Percentiles rank a stretch among this genome's conserved stretches.
Evolutionary conservation across 2,797 vertebrate genomes (phyloP).

Genomic region (Carcharodon carcharias): DNA sequence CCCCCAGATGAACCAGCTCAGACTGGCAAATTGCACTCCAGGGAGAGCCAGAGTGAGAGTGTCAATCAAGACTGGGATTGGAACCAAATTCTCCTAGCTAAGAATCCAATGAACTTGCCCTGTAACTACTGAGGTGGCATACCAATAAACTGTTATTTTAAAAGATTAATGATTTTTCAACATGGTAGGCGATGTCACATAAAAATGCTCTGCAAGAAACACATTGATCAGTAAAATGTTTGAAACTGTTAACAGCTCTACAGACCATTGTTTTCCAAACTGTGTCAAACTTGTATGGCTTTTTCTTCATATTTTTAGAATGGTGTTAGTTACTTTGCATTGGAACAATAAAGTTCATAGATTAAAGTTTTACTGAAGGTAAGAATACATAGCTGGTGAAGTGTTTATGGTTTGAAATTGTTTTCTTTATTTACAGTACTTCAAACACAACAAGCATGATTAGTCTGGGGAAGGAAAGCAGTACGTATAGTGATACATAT

Average conservation of each 20-base stretch:
- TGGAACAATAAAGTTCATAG: background rate
- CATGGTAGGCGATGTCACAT: background rate
- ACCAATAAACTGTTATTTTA: slow-evolving; percentile 36
- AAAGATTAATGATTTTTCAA: slow-evolving; percentile 35
- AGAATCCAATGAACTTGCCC: background rate
- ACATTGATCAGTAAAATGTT: slow-evolving; percentile 33
- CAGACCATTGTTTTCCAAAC: background rate
- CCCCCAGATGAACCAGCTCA: slow-evolving; percentile 21
- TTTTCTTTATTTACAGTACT: background rate
- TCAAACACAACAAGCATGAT: background rate
- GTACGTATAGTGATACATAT: background rate
- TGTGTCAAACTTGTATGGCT: background rate
- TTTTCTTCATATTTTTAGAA: background rate
- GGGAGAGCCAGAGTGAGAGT: slow-evolving; percentile 1
- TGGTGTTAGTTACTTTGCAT: background rate
- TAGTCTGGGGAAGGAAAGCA: background rate
- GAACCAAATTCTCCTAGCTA: background rate
- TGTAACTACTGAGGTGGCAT: slow-evolving; percentile 29
- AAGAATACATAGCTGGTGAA: background rate
- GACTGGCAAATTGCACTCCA: slow-evolving; percentile 35
- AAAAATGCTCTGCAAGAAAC: slow-evolving; percentile 14
- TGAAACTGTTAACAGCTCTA: slow-evolving; percentile 13
- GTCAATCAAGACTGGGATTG: slow-evolving; percentile 17
- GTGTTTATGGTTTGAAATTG: slow-evolving; percentile 9
- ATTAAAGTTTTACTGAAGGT: background rate